These are phyloP conservation scores for Acanthosoma haemorrhoidale DNA, from an alignment of 2,888 invertebrate genomes.

Conservation along the genomic window DNA sequence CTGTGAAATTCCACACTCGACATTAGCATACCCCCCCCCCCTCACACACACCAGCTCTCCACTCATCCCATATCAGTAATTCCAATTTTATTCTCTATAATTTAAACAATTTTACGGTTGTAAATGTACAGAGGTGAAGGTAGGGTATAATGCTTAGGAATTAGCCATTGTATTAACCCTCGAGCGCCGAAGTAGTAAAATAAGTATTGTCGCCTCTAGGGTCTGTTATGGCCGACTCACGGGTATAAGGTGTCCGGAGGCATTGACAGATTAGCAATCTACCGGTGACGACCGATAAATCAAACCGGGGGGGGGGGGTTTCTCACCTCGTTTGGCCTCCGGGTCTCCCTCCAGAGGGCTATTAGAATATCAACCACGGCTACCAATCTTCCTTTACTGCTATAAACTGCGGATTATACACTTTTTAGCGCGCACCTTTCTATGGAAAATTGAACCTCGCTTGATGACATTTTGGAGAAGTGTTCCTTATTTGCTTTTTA, in stretches of 20 bases:
- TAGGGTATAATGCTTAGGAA: not conserved
- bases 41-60: too few relatives aligned
- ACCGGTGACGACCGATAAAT: conserved; percentile 9
- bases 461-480: too few relatives aligned
- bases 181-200: not conserved
- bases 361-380: too few relatives aligned
- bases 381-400: too few relatives aligned
- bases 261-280: not conserved
- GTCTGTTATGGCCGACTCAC: not conserved
- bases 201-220: not conserved
- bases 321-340: not conserved
- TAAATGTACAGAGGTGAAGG: not conserved
- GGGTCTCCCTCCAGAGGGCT: not conserved
- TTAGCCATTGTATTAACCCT: conserved; percentile 15
- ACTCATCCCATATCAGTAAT: conserved; percentile 26
- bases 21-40: conserved; percentile 19
- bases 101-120: conserved; percentile 28
- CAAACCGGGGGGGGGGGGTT: not conserved
- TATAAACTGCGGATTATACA: too few relatives aligned
- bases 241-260: not conserved
- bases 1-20: conserved; percentile 18
- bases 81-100: conserved; percentile 29
- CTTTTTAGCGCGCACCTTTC: too few relatives aligned
- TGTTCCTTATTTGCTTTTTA: too few relatives aligned
- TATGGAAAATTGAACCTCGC: too few relatives aligned